Percentiles rank a stretch among this genome's conserved stretches.
phyloP scores from a whole-genome alignment of 1,140 invertebrate species.

The Colletes gigas region DNA sequence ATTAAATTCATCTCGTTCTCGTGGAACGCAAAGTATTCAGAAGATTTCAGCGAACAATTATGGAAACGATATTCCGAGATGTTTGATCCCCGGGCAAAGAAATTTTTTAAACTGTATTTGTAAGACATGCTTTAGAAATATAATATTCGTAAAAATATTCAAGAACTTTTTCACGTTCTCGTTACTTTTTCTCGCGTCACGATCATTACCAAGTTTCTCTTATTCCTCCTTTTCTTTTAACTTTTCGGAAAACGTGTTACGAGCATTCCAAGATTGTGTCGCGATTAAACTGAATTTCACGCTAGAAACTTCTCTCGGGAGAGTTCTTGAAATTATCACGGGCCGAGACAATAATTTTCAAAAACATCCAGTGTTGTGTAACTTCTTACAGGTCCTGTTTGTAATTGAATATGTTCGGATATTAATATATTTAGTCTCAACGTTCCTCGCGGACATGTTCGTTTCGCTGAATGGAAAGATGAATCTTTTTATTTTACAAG shows the following conservation, averaged over 20 bases:
- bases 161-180: neutral
- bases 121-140: neutral
- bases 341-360: neutral
- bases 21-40: neutral
- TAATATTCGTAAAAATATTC: no score
- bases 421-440: no score
- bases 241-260: neutral
- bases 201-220: neutral
- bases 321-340: neutral
- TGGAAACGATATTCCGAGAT: neutral
- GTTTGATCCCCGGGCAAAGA: neutral
- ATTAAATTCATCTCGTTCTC: neutral
- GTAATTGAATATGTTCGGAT: no score
- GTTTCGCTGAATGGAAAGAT: neutral
- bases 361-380: neutral
- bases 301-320: neutral
- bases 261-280: constrained; percentile 1
- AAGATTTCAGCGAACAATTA: neutral
- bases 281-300: constrained; percentile 34
- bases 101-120: neutral
- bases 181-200: neutral
- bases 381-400: neutral
- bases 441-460: no score
- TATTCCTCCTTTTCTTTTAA: neutral
- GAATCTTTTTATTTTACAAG: neutral